phyloP scores from a whole-genome alignment of 2,113 vertebrate genomes.

The Cyanistes caeruleus region DNA sequence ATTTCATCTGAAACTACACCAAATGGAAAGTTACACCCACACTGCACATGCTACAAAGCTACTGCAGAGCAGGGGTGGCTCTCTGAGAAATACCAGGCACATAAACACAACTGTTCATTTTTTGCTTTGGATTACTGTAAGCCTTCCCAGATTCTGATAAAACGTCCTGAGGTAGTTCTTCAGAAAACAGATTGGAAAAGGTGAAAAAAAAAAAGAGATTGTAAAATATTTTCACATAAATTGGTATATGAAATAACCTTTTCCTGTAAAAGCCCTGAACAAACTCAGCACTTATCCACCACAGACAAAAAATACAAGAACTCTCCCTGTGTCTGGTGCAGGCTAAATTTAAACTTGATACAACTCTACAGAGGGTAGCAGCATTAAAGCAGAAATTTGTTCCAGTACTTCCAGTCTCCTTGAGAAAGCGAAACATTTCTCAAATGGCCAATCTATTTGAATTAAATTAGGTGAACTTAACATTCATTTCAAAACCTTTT shows the following conservation, averaged over 20 bases:
- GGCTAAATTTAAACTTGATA: background rate
- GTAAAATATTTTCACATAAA: background rate
- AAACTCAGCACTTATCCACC: background rate
- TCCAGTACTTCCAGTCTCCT: background rate
- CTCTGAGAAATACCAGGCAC: background rate
- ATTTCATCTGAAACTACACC: background rate
- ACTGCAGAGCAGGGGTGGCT: background rate
- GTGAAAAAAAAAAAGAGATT: background rate
- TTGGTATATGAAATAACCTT: background rate
- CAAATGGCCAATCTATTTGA: constrained; percentile 16
- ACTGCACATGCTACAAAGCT: background rate
- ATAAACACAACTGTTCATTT: background rate
- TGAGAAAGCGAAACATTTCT: background rate
- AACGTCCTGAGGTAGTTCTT: background rate
- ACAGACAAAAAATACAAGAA: background rate
- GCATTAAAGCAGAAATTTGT: constrained; percentile 10
- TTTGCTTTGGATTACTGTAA: background rate
- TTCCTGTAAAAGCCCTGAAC: background rate
- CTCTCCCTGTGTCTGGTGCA: background rate
- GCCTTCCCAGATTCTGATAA: background rate
- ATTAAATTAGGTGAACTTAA: constrained; percentile 22
- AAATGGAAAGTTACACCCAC: background rate
- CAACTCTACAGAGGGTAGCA: background rate
- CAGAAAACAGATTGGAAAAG: background rate
- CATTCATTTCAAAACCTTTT: constrained; percentile 40